These are phyloP conservation scores for Morbakka virulenta DNA, from an alignment of 30 jellyfish, hydroid and myxozoan genomes.

Conservation along the genomic window DNA sequence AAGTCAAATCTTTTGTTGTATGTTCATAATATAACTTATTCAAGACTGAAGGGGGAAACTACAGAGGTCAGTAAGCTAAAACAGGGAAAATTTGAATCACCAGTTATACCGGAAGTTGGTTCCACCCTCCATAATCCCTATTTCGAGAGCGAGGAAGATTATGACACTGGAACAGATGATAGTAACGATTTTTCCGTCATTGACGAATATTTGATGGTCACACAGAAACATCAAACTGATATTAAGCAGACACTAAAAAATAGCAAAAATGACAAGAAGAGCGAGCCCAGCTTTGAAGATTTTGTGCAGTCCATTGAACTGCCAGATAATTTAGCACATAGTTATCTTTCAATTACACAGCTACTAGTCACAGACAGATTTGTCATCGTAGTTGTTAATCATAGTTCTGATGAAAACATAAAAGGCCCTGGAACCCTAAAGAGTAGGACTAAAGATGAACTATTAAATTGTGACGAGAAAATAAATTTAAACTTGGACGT, in stretches of 20 bases:
- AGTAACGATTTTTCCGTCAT: slow-evolving; percentile 66
- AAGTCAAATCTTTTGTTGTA: not conserved
- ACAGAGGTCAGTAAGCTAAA: not conserved
- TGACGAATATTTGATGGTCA: slow-evolving; percentile 76
- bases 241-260: not conserved
- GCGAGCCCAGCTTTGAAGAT: not conserved
- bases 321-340: not conserved
- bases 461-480: not conserved
- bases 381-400: not conserved
- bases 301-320: not conserved
- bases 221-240: slow-evolving; percentile 35
- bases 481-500: not conserved
- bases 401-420: not conserved
- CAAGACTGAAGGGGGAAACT: not conserved
- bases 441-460: not conserved
- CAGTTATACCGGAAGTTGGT: not conserved
- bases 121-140: not conserved
- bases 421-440: not conserved
- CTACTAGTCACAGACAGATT: not conserved
- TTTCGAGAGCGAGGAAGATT: not conserved
- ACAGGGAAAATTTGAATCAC: not conserved
- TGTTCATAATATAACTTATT: not conserved
- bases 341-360: not conserved
- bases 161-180: slow-evolving; percentile 9
- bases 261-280: not conserved